Percentiles rank a stretch among this genome's conserved stretches.
Evolutionary conservation across 2,888 invertebrate genomes (phyloP).

Genomic region (Hirtodrosophila confusa): DNA sequence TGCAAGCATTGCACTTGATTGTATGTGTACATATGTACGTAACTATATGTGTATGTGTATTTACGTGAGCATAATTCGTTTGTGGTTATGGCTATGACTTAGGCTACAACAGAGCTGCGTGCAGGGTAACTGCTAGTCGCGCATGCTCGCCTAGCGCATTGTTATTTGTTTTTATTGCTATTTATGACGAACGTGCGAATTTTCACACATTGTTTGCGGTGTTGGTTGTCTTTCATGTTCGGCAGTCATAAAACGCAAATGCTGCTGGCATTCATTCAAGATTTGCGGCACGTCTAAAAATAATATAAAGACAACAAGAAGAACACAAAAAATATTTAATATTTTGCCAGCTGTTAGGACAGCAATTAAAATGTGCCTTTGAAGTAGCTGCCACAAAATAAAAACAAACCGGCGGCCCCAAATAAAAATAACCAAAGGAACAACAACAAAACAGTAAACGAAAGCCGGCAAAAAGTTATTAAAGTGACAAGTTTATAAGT

Average conservation of each 20-base stretch:
- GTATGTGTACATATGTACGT: too few relatives aligned
- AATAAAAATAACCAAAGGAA: conserved; percentile 8
- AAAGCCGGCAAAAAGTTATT: conserved; percentile 65
- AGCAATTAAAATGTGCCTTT: conserved; percentile 71
- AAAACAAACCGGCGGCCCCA: background rate
- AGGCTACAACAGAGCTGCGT: too few relatives aligned
- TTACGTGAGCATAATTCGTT: too few relatives aligned
- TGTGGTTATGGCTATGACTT: too few relatives aligned
- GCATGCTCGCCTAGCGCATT: background rate
- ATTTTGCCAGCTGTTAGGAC: conserved; percentile 58
- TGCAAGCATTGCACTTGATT: too few relatives aligned
- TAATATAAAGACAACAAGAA: conserved; percentile 29
- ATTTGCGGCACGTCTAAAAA: conserved; percentile 57
- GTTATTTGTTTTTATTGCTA: conserved; percentile 56
- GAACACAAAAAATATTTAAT: conserved; percentile 26
- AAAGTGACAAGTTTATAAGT: conserved; percentile 76
- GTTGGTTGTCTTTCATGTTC: conserved; percentile 61
- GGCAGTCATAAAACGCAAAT: conserved; percentile 65
- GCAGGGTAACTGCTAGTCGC: too few relatives aligned
- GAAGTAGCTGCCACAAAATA: conserved; percentile 39
- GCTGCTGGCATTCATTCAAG: conserved; percentile 54
- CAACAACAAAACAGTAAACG: conserved; percentile 1
- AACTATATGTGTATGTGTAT: too few relatives aligned
- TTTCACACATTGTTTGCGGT: conserved; percentile 67
- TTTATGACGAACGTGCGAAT: conserved; percentile 75